Evolutionary conservation across 2,888 invertebrate genomes (phyloP).

Genomic region (Glaucopsyche alexis): DNA sequence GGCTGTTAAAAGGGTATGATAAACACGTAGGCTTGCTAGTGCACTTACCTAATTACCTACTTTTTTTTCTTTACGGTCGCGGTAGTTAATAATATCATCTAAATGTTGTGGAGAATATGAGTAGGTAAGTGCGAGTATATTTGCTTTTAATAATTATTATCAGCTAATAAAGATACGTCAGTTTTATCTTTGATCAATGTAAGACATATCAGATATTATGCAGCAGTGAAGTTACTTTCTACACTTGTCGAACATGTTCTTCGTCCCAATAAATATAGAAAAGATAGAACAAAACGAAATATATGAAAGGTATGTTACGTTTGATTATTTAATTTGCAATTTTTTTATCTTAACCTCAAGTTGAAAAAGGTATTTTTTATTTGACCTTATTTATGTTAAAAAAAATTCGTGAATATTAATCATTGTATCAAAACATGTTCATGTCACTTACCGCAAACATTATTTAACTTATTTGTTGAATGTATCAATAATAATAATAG

Average conservation of each 20-base stretch:
- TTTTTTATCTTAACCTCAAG: background rate
- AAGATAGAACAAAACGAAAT: constrained; percentile 18
- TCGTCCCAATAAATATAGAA: constrained; percentile 22
- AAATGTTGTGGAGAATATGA: background rate
- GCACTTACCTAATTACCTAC: too few relatives aligned
- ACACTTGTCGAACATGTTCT: background rate
- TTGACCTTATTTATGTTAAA: too few relatives aligned
- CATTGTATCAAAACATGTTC: too few relatives aligned
- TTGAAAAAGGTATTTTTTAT: background rate
- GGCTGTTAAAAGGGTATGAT: too few relatives aligned
- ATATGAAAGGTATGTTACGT: constrained; percentile 21
- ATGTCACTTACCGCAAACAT: too few relatives aligned
- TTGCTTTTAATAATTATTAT: background rate
- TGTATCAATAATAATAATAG: too few relatives aligned
- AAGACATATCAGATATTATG: background rate
- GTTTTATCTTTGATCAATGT: background rate
- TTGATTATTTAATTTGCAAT: background rate
- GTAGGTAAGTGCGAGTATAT: background rate
- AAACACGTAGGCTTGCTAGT: too few relatives aligned
- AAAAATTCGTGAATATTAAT: too few relatives aligned
- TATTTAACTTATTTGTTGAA: too few relatives aligned
- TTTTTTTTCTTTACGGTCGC: too few relatives aligned
- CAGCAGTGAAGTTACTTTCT: background rate
- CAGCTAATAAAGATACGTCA: constrained; percentile 7
- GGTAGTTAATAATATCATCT: too few relatives aligned